phyloP scores from a whole-genome alignment of 1,140 invertebrate genomes.

The Zaprionus vittiger region DNA sequence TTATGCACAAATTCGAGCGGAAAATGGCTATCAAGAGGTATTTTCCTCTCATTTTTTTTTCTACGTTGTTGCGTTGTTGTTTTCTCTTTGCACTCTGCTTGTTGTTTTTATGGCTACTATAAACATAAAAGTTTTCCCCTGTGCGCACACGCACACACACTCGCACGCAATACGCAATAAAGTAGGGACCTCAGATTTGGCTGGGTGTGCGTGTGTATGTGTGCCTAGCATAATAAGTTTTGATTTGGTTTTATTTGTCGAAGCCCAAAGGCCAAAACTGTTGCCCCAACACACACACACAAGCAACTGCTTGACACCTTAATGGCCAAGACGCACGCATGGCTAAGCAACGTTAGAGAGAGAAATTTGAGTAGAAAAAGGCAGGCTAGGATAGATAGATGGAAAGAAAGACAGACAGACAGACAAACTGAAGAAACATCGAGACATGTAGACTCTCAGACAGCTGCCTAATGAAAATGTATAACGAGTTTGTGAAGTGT shows the following conservation, averaged over 20 bases:
- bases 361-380: neutral
- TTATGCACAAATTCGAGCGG: conserved; percentile 68
- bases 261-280: conserved; percentile 49
- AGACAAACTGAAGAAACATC: neutral
- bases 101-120: conserved; percentile 67
- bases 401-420: conserved; percentile 5
- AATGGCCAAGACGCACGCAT: conserved; percentile 66
- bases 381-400: neutral
- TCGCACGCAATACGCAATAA: conserved; percentile 41
- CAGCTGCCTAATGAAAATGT: conserved; percentile 47
- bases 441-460: neutral
- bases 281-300: conserved; percentile 37
- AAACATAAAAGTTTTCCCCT: conserved; percentile 76
- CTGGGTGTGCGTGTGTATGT: conserved; percentile 28
- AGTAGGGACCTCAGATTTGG: conserved; percentile 45
- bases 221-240: conserved; percentile 78
- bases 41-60: conserved; percentile 8
- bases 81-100: conserved; percentile 24
- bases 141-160: conserved; percentile 41
- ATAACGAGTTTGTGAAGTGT: conserved; percentile 48
- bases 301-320: conserved; percentile 69
- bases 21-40: conserved; percentile 60
- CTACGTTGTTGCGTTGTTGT: neutral
- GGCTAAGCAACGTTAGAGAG: conserved; percentile 16
- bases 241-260: conserved; percentile 77